A percentile compares a stretch with the other conserved stretches of the same genome.
phyloP scores from a whole-genome alignment of 2,113 vertebrate species.

The Capreolus pygargus region DNA sequence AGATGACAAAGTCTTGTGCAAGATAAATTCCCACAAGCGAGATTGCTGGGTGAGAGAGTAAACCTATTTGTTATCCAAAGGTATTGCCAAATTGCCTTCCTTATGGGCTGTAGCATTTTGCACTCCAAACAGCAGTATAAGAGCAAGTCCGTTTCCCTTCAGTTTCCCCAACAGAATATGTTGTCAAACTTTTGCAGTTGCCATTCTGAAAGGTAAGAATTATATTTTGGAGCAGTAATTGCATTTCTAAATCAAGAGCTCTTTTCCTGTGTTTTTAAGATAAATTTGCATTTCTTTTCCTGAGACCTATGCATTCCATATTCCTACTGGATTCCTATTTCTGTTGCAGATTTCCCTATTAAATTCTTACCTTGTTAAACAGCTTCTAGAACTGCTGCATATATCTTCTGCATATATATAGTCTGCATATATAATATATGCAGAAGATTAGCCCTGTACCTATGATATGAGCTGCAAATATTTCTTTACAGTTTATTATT shows the following conservation, averaged over 20 bases:
- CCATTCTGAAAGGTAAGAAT: background rate
- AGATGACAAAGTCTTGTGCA: background rate
- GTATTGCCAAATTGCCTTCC: background rate
- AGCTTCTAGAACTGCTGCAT: background rate
- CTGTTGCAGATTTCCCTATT: conserved; percentile 8
- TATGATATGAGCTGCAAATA: background rate
- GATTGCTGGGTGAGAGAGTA: background rate
- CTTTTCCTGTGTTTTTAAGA: background rate
- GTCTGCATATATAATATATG: background rate
- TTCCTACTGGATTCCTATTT: background rate
- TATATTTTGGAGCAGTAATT: background rate
- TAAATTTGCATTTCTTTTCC: background rate
- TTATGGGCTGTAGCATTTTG: background rate
- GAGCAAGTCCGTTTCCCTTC: background rate
- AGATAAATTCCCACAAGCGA: background rate
- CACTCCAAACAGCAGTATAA: background rate
- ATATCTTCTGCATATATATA: background rate
- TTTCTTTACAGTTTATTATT: background rate
- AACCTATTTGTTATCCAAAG: background rate
- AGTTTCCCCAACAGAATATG: background rate
- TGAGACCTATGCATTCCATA: background rate
- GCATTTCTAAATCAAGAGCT: background rate
- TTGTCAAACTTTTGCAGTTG: background rate
- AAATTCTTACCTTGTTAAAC: background rate
- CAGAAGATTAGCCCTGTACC: background rate